These are phyloP conservation scores for Myzus persicae DNA, from an alignment of 1,140 invertebrate genomes.

Conservation along the genomic window DNA sequence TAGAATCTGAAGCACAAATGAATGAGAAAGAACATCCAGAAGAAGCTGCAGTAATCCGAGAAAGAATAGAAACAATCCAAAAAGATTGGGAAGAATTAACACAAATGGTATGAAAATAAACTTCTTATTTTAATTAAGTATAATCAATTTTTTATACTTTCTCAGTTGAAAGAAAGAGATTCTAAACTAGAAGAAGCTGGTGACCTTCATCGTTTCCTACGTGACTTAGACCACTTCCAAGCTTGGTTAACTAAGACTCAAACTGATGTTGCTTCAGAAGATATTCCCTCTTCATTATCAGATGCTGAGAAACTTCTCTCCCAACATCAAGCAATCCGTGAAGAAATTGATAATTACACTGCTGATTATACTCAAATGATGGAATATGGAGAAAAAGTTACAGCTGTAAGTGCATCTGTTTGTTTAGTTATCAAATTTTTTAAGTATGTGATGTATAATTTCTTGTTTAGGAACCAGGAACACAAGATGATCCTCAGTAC, in stretches of 20 bases:
- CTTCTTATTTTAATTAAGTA: conserved; percentile 43
- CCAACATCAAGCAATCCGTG: conserved; percentile 96
- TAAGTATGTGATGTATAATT: background rate
- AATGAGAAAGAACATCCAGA: conserved; percentile 95
- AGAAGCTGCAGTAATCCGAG: conserved; percentile 90
- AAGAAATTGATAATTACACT: conserved; percentile 98
- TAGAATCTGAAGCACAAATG: conserved; percentile 89
- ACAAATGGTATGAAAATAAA: conserved; percentile 76
- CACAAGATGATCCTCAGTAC: conserved; percentile 95
- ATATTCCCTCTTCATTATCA: conserved; percentile 93
- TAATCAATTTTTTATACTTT: conserved; percentile 44
- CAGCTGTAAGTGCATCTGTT: conserved; percentile 71
- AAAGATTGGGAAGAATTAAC: conserved; percentile 95
- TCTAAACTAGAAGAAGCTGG: conserved; percentile 98
- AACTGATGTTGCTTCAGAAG: conserved; percentile 96
- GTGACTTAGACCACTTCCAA: conserved; percentile 99
- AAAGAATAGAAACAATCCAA: conserved; percentile 88
- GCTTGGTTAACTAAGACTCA: conserved; percentile 98
- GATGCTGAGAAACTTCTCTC: conserved; percentile 96
- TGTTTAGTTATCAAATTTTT: conserved; percentile 58
- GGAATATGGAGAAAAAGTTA: conserved; percentile 96
- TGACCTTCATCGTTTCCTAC: conserved; percentile 96
- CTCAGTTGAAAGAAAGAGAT: conserved; percentile 91
- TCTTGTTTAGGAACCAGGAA: conserved; percentile 51
- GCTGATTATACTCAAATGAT: conserved; percentile 99